phyloP scores from a whole-genome alignment of 2,113 vertebrate species.

The Choloepus hoffmanni region DNA sequence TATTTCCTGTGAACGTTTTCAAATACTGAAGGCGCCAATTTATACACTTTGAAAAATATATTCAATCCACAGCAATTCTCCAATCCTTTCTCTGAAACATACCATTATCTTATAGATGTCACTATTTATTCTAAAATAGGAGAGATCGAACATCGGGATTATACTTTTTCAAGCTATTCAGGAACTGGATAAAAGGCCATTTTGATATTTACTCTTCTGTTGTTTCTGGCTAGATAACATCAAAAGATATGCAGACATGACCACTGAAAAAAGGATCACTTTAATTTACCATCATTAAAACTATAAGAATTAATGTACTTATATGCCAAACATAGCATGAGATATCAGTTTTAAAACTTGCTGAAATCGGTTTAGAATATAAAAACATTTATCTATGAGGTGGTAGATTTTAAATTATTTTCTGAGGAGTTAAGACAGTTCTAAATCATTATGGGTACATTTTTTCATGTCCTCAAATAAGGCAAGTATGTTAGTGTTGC shows the following conservation, averaged over 20 bases:
- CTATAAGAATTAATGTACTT: conserved; percentile 60
- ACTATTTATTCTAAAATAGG: neutral
- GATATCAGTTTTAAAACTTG: conserved; percentile 66
- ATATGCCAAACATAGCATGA: conserved; percentile 19
- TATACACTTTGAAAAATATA: conserved; percentile 68
- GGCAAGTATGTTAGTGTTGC: conserved; percentile 72
- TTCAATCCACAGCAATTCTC: conserved; percentile 55
- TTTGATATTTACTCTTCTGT: conserved; percentile 3
- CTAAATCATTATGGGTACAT: conserved; percentile 65
- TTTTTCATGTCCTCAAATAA: conserved; percentile 65
- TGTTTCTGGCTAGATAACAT: conserved; percentile 54
- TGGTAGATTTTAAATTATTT: conserved; percentile 51
- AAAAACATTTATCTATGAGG: conserved; percentile 35
- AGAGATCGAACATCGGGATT: neutral
- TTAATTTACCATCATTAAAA: conserved; percentile 73
- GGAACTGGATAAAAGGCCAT: conserved; percentile 27
- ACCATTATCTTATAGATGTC: neutral
- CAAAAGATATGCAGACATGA: neutral
- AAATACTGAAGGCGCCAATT: conserved; percentile 61
- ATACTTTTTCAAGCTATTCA: conserved; percentile 26
- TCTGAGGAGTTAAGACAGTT: conserved; percentile 23
- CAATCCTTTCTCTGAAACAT: conserved; percentile 52
- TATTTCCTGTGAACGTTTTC: conserved; percentile 69
- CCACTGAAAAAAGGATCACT: conserved; percentile 61
- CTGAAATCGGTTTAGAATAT: conserved; percentile 17